Evolutionary conservation across 2,888 invertebrate species (phyloP).

Genomic region (Coronaproctus castanopsis): DNA sequence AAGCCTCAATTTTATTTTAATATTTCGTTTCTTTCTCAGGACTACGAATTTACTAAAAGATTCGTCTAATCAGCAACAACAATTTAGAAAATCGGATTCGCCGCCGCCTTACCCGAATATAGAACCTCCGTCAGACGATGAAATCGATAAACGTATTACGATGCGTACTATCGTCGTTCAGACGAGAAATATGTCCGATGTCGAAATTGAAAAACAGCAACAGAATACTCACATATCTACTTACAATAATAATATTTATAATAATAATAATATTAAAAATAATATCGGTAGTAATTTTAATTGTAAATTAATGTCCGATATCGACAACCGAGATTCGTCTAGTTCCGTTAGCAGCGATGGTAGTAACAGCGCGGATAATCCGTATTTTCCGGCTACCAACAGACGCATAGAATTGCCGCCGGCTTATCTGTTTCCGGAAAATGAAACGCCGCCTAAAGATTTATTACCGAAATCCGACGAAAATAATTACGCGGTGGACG

Average conservation of each 20-base stretch:
- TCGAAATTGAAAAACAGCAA: neutral
- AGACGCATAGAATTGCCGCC: conserved; percentile 64
- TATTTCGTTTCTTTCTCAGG: no score
- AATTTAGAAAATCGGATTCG: conserved; percentile 6
- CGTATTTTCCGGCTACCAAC: conserved; percentile 6
- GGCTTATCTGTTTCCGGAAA: conserved; percentile 57
- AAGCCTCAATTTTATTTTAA: no score
- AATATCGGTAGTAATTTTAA: neutral
- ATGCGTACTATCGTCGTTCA: conserved; percentile 11
- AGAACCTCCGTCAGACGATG: conserved; percentile 17
- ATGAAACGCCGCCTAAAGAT: conserved; percentile 40
- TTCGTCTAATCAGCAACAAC: no score
- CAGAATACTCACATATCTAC: no score
- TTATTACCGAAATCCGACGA: conserved; percentile 24
- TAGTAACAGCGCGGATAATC: conserved; percentile 8
- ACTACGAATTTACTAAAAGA: no score
- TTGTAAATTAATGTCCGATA: conserved; percentile 10
- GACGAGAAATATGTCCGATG: neutral
- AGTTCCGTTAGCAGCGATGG: conserved; percentile 5
- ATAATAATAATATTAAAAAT: conserved; percentile 8
- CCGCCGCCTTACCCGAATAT: conserved; percentile 17
- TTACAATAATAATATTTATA: conserved; percentile 10
- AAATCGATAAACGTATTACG: conserved; percentile 9
- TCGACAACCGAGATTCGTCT: conserved; percentile 7
- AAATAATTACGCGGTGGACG: conserved; percentile 13